Percentiles rank a stretch among this genome's conserved stretches.
phyloP scores from a whole-genome alignment of 2,113 vertebrate species.

The Brienomyrus brachyistius region DNA sequence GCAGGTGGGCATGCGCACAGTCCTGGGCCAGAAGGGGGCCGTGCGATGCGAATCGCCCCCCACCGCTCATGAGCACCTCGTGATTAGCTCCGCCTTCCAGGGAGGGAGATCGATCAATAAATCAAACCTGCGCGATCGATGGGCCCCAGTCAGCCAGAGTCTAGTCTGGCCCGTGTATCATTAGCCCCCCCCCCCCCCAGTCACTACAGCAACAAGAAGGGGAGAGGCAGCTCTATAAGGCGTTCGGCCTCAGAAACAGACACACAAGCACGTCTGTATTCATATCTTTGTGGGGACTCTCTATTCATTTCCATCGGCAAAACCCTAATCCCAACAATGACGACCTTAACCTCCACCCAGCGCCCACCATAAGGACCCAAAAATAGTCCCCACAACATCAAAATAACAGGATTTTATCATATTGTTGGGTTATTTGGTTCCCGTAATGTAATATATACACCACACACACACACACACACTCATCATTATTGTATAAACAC shows the following conservation, averaged over 20 bases:
- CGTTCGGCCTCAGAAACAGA: neutral
- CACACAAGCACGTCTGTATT: neutral
- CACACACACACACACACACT: slow-evolving; percentile 61
- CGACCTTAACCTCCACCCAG: neutral
- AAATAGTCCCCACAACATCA: neutral
- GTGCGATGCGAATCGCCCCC: slow-evolving; percentile 84
- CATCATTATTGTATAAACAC: slow-evolving; percentile 41
- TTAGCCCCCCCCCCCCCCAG: slow-evolving; percentile 63
- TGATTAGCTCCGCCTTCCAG: slow-evolving; percentile 89
- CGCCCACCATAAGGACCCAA: neutral
- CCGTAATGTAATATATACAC: neutral
- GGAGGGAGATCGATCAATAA: slow-evolving; percentile 92
- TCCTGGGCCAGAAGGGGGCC: slow-evolving; percentile 20
- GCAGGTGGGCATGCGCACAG: neutral
- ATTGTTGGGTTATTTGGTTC: neutral
- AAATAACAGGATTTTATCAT: neutral
- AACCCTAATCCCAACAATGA: neutral
- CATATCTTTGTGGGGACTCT: neutral
- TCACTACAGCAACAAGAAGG: neutral
- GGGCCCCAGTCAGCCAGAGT: slow-evolving; percentile 76
- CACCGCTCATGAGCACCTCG: slow-evolving; percentile 83
- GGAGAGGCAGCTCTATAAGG: neutral
- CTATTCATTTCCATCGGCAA: neutral
- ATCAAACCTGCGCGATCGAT: slow-evolving; percentile 98
- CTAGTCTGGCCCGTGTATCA: slow-evolving; percentile 89